phyloP scores from a whole-genome alignment of 1,140 invertebrate genomes.

The Panulirus ornatus region DNA sequence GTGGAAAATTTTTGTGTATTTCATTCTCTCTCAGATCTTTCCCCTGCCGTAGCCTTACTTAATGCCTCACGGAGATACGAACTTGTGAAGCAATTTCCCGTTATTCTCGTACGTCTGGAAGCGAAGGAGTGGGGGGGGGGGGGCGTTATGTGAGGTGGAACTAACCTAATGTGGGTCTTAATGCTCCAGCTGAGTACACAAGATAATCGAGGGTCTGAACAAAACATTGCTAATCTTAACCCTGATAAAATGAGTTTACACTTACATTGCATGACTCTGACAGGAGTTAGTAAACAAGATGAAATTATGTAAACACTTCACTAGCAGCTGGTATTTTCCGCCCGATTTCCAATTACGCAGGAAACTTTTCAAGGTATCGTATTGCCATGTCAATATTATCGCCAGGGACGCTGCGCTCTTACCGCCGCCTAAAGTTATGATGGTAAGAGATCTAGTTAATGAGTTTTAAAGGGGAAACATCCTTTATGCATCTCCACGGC shows the following conservation, averaged over 20 bases:
- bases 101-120: background rate
- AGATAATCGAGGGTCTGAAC: background rate
- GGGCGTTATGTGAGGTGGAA: background rate
- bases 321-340: too few relatives aligned
- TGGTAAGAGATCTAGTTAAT: background rate
- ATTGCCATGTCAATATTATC: too few relatives aligned
- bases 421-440: background rate
- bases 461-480: conserved; percentile 8
- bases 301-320: background rate
- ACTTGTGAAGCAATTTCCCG: too few relatives aligned
- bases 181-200: background rate
- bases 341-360: too few relatives aligned
- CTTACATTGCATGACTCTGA: background rate
- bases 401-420: too few relatives aligned
- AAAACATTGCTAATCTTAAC: background rate
- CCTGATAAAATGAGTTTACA: background rate
- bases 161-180: background rate
- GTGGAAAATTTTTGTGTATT: too few relatives aligned
- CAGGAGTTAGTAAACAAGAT: background rate
- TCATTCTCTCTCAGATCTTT: too few relatives aligned
- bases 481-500: background rate
- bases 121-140: too few relatives aligned
- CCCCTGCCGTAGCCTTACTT: too few relatives aligned
- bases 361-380: too few relatives aligned
- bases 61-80: too few relatives aligned